Evolutionary conservation across 2,888 invertebrate species (phyloP), one percentile per base, ranked within the genome.

Genomic region (Xanthorhoe designata): DNA sequence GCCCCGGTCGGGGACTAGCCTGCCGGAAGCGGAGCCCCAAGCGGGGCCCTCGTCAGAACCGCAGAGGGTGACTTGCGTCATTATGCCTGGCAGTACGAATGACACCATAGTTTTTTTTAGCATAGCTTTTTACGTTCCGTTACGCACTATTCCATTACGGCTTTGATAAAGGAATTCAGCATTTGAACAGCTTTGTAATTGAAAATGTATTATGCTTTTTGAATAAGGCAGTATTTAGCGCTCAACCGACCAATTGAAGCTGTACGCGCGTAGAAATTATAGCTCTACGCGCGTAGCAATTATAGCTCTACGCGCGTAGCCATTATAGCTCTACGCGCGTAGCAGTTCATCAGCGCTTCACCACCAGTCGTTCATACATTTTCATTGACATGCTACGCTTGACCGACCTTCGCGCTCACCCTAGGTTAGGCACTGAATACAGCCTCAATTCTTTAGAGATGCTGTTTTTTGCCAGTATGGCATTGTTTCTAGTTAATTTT

Each of bases 51-150:
- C 92, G 18, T 17, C 83, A 73, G 87, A 90, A 84, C 76, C 87
- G 88, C 82, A 86, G 89, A 91, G 86, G 92, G 92, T 92, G 92
- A 92, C 85, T 89, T 86, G 87, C 89, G 86, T 88, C 91, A 87
- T 88, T 91, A 87, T 91, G 92, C 91, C 92, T 92, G 92, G 92
- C 92, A 89, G 92, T 91, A 92, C 92, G 91, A 91, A 89, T 88
- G 87, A 91, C 92, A 91, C 91, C 87, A 80, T 90, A 90, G 91
- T 89, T 83, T 87, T 67, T 88, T 91, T 91, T 88, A 87, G 89
- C 89, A 80, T 89, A 87, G 88, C 86, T 81, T 87, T 83, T 85
- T 86, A 79, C 76, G 80, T 88, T 89, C 76, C 80, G 83, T 90
- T 86, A 71, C 74, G 88, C 90, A 88, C 80, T 84, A 87, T 68